Base-by-base conservation (phyloP, 2,888 invertebrate species). In the Agrotis segetum region DNA sequence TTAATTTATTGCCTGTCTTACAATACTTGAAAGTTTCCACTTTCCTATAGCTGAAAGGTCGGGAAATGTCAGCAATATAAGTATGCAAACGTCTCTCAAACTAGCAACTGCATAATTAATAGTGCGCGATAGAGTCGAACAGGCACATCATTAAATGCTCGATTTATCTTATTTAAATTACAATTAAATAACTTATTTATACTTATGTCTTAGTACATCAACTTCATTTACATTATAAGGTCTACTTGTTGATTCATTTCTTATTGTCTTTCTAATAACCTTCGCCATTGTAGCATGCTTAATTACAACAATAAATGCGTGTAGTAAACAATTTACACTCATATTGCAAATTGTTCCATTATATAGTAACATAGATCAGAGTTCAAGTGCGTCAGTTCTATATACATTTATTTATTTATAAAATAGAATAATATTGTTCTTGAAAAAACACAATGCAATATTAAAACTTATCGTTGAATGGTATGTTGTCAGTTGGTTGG, bases 21-120 rank as follows among this genome's bases (percentile, higher is more conserved):
- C 71, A 78, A 81, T 76, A 68, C 73, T 74, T 77, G 84, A 76
- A 73, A 74, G 74, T 76, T 74, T 72, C 69, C 71, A 67, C 77
- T 71, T 71, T 71, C 71, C 67, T 68, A 21, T 7, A 40, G 61
- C 70, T 67, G 76, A 68, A 76, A 70, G 70, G 56, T 69, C 60
- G 83, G 74, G 74, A 62, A 79, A 82, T 79, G 79, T 79, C 83
- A 79, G 55, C 68, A 82, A 79, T 82, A 82, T 79, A 79, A 53
- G 82, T 79, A 82, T 68, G 79, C 83, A 79, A 73, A 82, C 79
- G 67, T 79, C 74, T 79, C 58, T 79, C 79, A 79, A 73, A 79
- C 74, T 53, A 73, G 74, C 65, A 74, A 82, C 79, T 74, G 74
- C 55, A 66, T 79, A 82, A 79, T 79, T 79, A 79, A 79, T 79